Conservation (phyloP, 2,797 vertebrate genomes). For the Mallotus villosus region DNA sequence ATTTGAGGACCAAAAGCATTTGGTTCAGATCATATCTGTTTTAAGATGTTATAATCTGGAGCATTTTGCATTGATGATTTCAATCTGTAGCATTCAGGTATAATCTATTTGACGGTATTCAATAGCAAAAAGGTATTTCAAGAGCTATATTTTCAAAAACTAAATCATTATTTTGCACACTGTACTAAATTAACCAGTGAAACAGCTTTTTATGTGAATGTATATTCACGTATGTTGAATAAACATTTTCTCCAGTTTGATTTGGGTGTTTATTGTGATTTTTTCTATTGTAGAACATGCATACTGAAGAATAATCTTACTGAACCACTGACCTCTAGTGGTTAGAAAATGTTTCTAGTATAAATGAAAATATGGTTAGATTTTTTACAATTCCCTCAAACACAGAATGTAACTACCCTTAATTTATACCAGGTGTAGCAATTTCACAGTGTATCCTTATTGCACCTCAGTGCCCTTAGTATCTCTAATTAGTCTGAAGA, state of each 20-base stretch:
- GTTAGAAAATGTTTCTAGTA: neutral
- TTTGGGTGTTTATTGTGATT: neutral
- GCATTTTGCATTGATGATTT: neutral
- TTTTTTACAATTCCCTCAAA: too few species aligned
- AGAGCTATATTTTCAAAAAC: neutral
- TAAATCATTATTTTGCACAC: neutral
- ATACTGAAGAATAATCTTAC: too few species aligned
- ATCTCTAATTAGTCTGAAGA: too few species aligned
- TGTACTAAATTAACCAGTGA: neutral
- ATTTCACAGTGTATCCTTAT: too few species aligned
- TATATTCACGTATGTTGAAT: conserved; percentile 7
- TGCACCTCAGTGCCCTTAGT: too few species aligned
- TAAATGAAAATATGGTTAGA: neutral
- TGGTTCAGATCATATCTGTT: conserved; percentile 2
- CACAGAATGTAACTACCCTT: too few species aligned
- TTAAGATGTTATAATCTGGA: conserved; percentile 1
- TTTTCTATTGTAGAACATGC: too few species aligned
- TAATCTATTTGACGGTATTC: neutral
- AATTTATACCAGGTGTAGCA: too few species aligned
- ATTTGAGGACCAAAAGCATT: neutral
- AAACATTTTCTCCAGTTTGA: conserved; percentile 5
- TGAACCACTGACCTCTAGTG: neutral
- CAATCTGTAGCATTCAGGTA: neutral
- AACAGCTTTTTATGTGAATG: conserved; percentile 3
- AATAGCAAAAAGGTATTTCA: neutral